Evolutionary conservation across 2,797 vertebrate genomes (phyloP).

Genomic region (Phaenicophaeus curvirostris): DNA sequence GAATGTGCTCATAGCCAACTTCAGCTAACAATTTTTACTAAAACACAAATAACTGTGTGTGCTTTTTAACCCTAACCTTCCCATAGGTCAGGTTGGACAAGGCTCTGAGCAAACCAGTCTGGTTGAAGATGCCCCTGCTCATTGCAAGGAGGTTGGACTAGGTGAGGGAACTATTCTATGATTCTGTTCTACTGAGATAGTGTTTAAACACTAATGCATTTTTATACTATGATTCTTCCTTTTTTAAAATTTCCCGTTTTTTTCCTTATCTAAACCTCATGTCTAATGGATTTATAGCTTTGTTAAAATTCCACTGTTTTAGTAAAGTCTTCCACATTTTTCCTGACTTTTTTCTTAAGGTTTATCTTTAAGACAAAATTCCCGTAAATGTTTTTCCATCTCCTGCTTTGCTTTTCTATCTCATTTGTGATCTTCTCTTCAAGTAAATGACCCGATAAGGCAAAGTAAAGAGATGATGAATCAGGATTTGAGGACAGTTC

Average conservation of each 20-base stretch:
- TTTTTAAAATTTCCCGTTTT: background rate
- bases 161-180: too few relatives aligned
- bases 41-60: background rate
- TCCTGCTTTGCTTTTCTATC: background rate
- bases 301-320: background rate
- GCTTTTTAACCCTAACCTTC: background rate
- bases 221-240: background rate
- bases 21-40: background rate
- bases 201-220: background rate
- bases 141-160: too few relatives aligned
- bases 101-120: too few relatives aligned
- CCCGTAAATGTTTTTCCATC: background rate
- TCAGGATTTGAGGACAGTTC: background rate
- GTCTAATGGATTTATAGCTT: slow-evolving; percentile 31
- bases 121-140: too few relatives aligned
- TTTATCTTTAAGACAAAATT: slow-evolving; percentile 27
- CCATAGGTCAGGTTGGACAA: background rate
- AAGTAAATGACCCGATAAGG: background rate
- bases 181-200: background rate
- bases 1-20: background rate
- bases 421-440: background rate
- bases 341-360: background rate
- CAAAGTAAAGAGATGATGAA: background rate
- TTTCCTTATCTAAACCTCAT: background rate
- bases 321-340: slow-evolving; percentile 1